Percentiles rank a stretch among this genome's conserved stretches.
These are phyloP conservation scores for Smittia aterrima DNA, from an alignment of 2,888 invertebrate species.

Conservation along the genomic window DNA sequence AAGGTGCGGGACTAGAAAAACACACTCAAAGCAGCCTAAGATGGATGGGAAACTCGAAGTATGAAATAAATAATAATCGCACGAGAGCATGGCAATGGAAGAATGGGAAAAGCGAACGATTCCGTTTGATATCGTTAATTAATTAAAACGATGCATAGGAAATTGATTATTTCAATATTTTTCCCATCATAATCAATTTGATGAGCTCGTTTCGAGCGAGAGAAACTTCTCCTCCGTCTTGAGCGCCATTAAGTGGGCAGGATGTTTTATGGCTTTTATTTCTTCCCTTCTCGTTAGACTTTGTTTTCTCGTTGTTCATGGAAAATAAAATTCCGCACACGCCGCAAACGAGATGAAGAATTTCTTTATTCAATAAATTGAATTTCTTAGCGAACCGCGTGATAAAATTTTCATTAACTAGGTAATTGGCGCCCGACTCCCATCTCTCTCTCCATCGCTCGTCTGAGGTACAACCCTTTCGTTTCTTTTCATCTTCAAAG, in stretches of 20 bases:
- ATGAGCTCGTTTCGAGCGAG: neutral
- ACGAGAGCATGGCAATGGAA: neutral
- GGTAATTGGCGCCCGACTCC: neutral
- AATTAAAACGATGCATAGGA: constrained; percentile 17
- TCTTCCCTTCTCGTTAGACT: neutral
- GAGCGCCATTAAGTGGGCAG: constrained; percentile 9
- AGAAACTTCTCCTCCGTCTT: neutral
- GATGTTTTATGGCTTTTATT: constrained; percentile 15
- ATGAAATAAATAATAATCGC: constrained; percentile 1
- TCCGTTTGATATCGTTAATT: constrained; percentile 23
- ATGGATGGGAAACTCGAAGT: neutral
- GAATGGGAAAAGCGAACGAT: neutral
- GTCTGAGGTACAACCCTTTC: neutral
- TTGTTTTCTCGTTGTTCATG: neutral
- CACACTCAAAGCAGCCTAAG: neutral
- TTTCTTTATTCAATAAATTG: constrained; percentile 3
- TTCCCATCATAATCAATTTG: constrained; percentile 32
- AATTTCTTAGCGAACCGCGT: constrained; percentile 9
- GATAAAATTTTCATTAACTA: constrained; percentile 32
- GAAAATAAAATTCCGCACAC: neutral
- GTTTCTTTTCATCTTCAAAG: neutral
- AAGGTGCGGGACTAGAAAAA: constrained; percentile 21
- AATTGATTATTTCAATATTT: constrained; percentile 35
- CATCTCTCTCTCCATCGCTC: neutral
- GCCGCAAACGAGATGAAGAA: neutral